Evolutionary conservation across 2,113 vertebrate genomes (phyloP), one percentile per base, ranked within the genome.

Genomic region (Pluvianellus socialis): DNA sequence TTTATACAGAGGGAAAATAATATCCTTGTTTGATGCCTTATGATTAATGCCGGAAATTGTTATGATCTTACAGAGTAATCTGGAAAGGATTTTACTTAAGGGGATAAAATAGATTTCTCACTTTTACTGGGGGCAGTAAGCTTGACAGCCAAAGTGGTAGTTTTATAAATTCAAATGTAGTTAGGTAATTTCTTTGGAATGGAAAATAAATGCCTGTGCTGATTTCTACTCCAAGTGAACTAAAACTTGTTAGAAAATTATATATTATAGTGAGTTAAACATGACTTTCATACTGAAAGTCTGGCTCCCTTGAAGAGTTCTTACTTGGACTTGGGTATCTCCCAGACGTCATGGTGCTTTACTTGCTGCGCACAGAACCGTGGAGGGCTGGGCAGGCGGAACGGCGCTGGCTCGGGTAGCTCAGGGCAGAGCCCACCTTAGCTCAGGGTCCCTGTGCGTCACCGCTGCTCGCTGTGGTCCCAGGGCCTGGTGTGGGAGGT

Each of bases 71-170:
- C 35, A 42, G 52, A 70, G n/a, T 96, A 92, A 95, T 97, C 67
- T 94, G 82, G 82, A 75, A 90, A 92, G 88, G 96, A 96, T 96
- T 97, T 97, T 88, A 68, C 80, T 96, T 90, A 86, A 66, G 59
- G 56, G 90, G 82, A 91, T 93, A 65, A 81, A 96, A 79, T 67
- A 92, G 21, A 55, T 92, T 95, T 95, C 89, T 95, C 6, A 28
- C 61, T 94, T 92, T 55, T 90, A 76, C 77, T 71, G 30, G 44
- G 30, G 56, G 44, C 75, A 70, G 49, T 96, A 84, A 94, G 58
- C 65, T 94, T 94, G 84, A 92, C 88, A 91, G 93, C 55, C 49
- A 50, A 95, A 92, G 77, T 85, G 55, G 32, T 89, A 79, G 52
- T 59, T 87, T 72, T 70, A 86, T 47, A 81, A 89, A 92, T 79